Conservation (phyloP, 2,797 vertebrate species). For the Australoheros facetus region DNA sequence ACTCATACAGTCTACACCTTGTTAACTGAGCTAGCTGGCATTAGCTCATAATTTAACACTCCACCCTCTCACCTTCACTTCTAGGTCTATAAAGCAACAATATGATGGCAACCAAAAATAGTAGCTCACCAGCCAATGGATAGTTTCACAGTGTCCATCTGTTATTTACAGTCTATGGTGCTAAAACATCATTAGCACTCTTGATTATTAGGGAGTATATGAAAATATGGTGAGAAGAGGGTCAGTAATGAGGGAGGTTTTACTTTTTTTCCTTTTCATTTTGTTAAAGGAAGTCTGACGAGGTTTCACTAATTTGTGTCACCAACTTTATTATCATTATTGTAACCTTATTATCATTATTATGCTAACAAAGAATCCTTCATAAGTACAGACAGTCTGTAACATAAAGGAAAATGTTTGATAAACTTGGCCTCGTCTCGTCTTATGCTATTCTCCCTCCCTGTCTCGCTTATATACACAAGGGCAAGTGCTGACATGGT, state of each 20-base stretch:
- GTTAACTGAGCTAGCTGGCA: too few relatives aligned
- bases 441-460: conserved; percentile 19
- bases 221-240: not conserved
- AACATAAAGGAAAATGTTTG: not conserved
- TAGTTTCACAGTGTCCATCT: too few relatives aligned
- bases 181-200: too few relatives aligned
- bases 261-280: not conserved
- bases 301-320: not conserved
- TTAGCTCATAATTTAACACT: too few relatives aligned
- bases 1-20: too few relatives aligned
- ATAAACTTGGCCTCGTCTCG: conserved; percentile 14
- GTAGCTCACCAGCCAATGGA: too few relatives aligned
- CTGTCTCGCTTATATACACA: conserved; percentile 23
- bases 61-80: too few relatives aligned
- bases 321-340: not conserved
- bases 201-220: too few relatives aligned
- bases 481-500: conserved; percentile 64
- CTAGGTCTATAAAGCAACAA: too few relatives aligned
- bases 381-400: not conserved
- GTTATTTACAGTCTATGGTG: too few relatives aligned
- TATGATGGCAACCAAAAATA: too few relatives aligned
- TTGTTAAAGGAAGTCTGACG: not conserved
- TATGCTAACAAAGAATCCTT: not conserved
- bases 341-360: not conserved
- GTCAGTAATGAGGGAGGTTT: too few relatives aligned